phyloP scores from a whole-genome alignment of 1,140 invertebrate species.

The Halictus rubicundus region DNA sequence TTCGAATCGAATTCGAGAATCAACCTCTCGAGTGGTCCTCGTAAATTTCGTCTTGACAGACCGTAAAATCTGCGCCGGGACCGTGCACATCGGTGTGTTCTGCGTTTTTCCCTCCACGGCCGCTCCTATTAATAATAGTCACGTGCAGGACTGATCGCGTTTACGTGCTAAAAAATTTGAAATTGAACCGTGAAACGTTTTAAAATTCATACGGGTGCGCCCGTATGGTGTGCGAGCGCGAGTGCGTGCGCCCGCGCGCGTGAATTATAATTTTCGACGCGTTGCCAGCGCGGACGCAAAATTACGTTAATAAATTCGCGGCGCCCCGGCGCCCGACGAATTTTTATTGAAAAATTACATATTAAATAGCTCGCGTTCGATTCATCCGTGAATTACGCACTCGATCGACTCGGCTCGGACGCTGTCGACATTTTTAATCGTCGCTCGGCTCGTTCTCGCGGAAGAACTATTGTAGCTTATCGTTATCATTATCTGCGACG shows the following conservation, averaged over 20 bases:
- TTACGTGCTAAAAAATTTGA: constrained; percentile 34
- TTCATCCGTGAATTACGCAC: background rate
- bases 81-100: too few relatives aligned
- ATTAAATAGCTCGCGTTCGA: background rate
- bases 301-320: background rate
- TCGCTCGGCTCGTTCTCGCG: background rate
- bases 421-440: background rate
- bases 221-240: background rate
- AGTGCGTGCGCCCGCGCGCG: background rate
- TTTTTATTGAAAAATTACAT: background rate
- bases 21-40: background rate
- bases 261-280: constrained; percentile 37
- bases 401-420: background rate
- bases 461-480: background rate
- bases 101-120: background rate
- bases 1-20: too few relatives aligned
- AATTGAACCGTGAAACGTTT: constrained; percentile 8
- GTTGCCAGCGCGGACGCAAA: background rate
- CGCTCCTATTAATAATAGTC: constrained; percentile 35
- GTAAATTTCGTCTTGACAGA: constrained; percentile 26
- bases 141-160: constrained; percentile 22
- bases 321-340: background rate
- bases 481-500: background rate
- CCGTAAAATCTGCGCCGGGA: constrained; percentile 9
- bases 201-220: constrained; percentile 17